Percentiles rank a stretch among this genome's conserved stretches.
Evolutionary conservation across 2,797 vertebrate genomes (phyloP).

Genomic region (Xiphorhynchus erythropygius): DNA sequence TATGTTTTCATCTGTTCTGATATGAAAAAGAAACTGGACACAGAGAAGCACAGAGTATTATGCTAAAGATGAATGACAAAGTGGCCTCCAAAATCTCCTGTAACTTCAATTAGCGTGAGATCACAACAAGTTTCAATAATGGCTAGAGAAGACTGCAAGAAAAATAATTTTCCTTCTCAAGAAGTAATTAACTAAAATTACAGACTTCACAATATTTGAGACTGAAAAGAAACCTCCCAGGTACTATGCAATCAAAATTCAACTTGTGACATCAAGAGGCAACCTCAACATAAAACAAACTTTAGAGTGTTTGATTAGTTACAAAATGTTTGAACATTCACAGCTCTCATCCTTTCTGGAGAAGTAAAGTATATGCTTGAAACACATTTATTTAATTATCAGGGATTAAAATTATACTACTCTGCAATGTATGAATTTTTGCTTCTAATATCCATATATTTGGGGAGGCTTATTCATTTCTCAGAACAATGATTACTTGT

Average conservation of each 20-base stretch:
- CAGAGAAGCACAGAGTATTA: background rate
- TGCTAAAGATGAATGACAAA: background rate
- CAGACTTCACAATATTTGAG: background rate
- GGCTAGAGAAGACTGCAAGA: background rate
- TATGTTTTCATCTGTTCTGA: slow-evolving; percentile 16
- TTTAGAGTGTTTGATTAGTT: background rate
- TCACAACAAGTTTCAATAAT: background rate
- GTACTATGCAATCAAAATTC: background rate
- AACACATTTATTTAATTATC: background rate
- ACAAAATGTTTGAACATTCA: background rate
- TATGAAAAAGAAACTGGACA: background rate
- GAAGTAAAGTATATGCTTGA: background rate
- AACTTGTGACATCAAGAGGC: background rate
- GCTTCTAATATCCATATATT: background rate
- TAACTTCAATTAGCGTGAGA: background rate
- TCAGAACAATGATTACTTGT: background rate
- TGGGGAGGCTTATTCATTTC: background rate
- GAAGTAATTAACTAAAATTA: background rate
- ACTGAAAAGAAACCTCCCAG: background rate
- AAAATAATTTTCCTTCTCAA: background rate
- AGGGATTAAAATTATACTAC: background rate
- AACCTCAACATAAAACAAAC: background rate
- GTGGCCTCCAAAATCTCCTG: background rate
- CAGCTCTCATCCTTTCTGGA: background rate
- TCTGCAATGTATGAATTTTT: background rate